Evolutionary conservation across 2,113 vertebrate genomes (phyloP).

Genomic region (Hippocampus abdominalis): DNA sequence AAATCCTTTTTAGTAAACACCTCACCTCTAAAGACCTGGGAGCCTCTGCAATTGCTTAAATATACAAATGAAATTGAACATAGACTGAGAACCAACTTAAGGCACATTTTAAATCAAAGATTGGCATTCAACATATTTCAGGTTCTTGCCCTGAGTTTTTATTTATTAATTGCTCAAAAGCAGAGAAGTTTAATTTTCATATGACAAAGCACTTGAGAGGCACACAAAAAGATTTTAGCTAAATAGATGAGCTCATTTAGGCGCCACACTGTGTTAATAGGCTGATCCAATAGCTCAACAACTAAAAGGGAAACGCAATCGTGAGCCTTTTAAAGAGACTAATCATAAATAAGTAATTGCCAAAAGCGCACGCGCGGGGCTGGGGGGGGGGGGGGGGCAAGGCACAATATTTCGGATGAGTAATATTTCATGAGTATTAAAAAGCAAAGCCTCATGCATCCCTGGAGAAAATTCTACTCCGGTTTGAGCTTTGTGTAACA

Average conservation of each 20-base stretch:
- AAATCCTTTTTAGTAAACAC: too few species aligned
- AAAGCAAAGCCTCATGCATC: constrained; percentile 11
- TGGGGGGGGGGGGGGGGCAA: not conserved
- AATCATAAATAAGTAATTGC: constrained; percentile 5
- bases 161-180: not conserved
- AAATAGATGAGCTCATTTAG: not conserved
- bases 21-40: too few species aligned
- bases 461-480: constrained; percentile 15
- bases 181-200: not conserved
- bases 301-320: not conserved
- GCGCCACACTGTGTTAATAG: not conserved
- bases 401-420: constrained; percentile 7
- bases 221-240: not conserved
- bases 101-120: not conserved
- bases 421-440: constrained; percentile 14
- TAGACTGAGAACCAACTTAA: not conserved
- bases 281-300: not conserved
- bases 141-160: not conserved
- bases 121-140: not conserved
- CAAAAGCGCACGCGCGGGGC: not conserved
- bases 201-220: not conserved
- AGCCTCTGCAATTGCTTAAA: too few species aligned
- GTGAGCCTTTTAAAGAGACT: not conserved
- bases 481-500: constrained; percentile 20
- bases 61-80: not conserved